Conservation (phyloP, 2,113 vertebrate genomes). For the Rousettus leschenaultii region DNA sequence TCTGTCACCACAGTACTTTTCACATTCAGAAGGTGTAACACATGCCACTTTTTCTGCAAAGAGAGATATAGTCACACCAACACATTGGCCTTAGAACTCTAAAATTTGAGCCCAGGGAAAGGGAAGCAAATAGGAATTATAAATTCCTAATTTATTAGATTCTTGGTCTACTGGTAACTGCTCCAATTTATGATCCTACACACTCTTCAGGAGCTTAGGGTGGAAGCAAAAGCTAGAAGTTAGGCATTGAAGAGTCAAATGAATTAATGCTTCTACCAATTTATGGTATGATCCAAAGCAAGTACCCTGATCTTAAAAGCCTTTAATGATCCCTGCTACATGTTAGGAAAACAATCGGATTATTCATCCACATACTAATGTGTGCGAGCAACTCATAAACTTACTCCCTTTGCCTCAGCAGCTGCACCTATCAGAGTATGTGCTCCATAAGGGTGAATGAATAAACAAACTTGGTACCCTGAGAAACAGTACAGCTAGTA, state of each 20-base stretch:
- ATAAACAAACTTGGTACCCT: not conserved
- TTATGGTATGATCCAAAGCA: not conserved
- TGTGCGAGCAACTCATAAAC: not conserved
- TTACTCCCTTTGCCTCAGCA: not conserved
- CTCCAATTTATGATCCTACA: no score
- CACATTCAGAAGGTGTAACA: constrained; percentile 37
- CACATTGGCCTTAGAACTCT: not conserved
- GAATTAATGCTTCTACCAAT: not conserved
- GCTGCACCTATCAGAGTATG: not conserved
- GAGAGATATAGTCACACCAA: not conserved
- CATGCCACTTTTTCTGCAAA: constrained; percentile 56
- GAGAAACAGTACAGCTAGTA: not conserved
- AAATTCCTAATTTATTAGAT: not conserved
- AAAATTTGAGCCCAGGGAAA: no score
- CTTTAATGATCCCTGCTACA: not conserved
- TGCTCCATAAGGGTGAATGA: not conserved
- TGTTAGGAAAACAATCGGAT: not conserved
- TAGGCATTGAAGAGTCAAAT: not conserved
- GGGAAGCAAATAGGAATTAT: not conserved
- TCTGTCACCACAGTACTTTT: not conserved
- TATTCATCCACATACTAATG: no score
- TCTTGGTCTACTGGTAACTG: no score
- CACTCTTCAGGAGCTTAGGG: no score
- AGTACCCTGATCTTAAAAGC: not conserved
- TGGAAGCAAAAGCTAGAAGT: not conserved